These are phyloP conservation scores for Martes martes DNA, from an alignment of 2,113 vertebrate species.

Conservation along the genomic window DNA sequence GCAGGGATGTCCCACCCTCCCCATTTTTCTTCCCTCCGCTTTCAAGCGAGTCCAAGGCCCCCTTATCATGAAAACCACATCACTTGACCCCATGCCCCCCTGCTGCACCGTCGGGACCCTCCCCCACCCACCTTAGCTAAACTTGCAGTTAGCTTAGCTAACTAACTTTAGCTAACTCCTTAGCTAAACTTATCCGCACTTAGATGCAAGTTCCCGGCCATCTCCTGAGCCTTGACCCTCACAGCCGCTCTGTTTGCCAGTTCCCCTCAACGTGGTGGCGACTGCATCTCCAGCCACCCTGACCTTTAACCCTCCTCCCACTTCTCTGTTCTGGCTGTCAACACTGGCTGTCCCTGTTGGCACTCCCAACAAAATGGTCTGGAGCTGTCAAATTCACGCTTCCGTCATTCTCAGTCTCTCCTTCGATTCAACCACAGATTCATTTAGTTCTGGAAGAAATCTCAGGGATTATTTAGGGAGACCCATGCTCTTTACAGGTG, in stretches of 20 bases:
- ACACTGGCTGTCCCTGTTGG: not conserved
- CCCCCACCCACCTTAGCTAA: not conserved
- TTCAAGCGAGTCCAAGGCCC: not conserved
- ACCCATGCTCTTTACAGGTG: not conserved
- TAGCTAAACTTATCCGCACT: not conserved
- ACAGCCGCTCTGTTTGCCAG: not conserved
- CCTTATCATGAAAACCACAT: not conserved
- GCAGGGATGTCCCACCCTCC: not conserved
- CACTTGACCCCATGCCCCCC: not conserved
- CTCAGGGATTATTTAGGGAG: not conserved
- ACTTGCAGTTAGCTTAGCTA: not conserved
- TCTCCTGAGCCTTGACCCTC: not conserved
- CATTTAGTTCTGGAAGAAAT: not conserved
- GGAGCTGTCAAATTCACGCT: not conserved
- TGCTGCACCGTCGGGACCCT: accelerated
- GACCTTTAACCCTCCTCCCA: not conserved
- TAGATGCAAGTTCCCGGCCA: not conserved
- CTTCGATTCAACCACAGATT: not conserved
- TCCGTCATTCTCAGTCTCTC: not conserved
- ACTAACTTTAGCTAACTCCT: no score
- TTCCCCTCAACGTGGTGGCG: not conserved
- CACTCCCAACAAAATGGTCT: not conserved
- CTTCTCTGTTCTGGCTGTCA: not conserved
- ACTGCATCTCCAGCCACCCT: not conserved
- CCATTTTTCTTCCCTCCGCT: not conserved